Base-by-base conservation (phyloP, 2,797 vertebrate genomes). In the Myoxocephalus aenaeus region DNA sequence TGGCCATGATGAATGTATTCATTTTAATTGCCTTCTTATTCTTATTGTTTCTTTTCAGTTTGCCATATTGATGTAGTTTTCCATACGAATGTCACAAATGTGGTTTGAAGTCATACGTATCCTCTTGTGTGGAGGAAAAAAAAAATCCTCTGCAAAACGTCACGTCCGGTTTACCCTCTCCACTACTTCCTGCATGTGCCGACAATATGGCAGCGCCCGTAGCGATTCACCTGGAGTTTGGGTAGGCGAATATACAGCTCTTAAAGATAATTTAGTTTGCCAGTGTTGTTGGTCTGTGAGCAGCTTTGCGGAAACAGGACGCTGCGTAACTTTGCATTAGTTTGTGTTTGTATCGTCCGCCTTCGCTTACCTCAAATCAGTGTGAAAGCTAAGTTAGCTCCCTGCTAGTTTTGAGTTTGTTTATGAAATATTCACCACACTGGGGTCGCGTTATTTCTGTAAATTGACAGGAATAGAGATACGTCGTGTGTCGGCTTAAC, bases 171-270 rank as follows among this genome's bases (percentile, higher is more conserved):
- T 64, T n/a, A 15, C 5, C 4, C 3, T 2, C 40, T 2, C 11
- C 7, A 6, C 7, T 20, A 81, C 83, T 94, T 95, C 94, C 95
- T 92, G 86, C 34, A 72, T 69, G 53, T 70, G 70, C 75, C 58
- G 86, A 82, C 84, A 98, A 96, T 62, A 99, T 99, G 97, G 97
- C 97, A 77, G 96, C 97, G 89, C 94, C 97, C 96, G 29, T 97
- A 85, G 94, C 91, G 36, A 82, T 98, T 70, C 95, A 95, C 63
- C 92, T 99, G 94, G 96, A 97, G 91, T 99, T 99, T 91, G 96
- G 97, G 97, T 99, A 92, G 89, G 97, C 84, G 62, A 20, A 13
- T 84, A 75, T 51, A 29, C 46, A 65, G 0, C 9, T 0, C 3
- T 77, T 38, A 18, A 0, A 40, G 3, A 42, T 8, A 1, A 3